phyloP scores from a whole-genome alignment of 2,797 vertebrate species.

The Eurystomus glaucurus region DNA sequence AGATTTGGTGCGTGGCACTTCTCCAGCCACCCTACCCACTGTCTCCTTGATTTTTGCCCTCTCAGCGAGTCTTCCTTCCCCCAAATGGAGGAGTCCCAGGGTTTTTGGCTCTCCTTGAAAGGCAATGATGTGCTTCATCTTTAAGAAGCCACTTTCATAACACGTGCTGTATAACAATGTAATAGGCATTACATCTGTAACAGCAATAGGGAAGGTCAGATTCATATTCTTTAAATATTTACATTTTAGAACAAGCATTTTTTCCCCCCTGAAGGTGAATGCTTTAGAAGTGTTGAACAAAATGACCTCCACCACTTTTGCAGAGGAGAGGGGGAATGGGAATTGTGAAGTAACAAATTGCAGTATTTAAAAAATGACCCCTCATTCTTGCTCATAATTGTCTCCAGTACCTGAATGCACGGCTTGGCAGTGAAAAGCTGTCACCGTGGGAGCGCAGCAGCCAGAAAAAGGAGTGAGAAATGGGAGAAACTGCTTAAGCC shows the following conservation, averaged over 20 bases:
- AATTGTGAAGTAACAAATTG: neutral
- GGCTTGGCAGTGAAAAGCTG: conserved; percentile 1
- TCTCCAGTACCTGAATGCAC: neutral
- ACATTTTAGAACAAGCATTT: neutral
- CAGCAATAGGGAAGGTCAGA: neutral
- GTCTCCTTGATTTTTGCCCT: neutral
- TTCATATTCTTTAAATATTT: neutral
- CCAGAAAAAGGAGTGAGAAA: conserved; percentile 18
- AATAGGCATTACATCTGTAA: neutral
- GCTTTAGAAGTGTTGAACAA: neutral
- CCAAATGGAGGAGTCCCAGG: neutral
- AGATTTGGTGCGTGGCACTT: neutral
- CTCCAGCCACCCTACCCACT: neutral
- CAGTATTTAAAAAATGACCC: neutral
- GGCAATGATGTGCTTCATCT: neutral
- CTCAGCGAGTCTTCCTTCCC: neutral
- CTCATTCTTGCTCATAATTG: neutral
- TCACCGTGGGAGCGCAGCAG: neutral
- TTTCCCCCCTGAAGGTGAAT: neutral
- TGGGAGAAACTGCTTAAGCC: neutral
- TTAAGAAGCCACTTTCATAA: neutral
- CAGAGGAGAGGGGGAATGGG: neutral
- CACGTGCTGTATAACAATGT: neutral
- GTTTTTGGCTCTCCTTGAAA: neutral
- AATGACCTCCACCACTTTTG: neutral